phyloP scores from a whole-genome alignment of 2,888 invertebrate species.

The Salticus scenicus region DNA sequence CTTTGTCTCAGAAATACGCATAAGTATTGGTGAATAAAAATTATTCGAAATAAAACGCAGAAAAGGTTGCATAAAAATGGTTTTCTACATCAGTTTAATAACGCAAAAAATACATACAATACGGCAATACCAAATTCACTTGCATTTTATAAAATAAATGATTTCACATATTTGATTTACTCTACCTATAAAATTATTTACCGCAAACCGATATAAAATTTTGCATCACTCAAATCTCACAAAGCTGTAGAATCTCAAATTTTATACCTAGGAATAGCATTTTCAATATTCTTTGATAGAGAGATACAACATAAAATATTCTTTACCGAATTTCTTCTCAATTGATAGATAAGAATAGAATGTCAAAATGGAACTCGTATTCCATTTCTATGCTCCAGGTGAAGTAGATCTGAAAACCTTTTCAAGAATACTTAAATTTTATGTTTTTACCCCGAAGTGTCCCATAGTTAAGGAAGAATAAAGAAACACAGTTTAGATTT shows the following conservation, averaged over 20 bases:
- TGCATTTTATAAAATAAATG: not conserved
- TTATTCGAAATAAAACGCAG: no score
- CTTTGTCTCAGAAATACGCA: no score
- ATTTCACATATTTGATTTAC: not conserved
- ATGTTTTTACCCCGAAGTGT: constrained; percentile 58
- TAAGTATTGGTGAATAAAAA: no score
- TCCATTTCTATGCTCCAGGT: constrained; percentile 48
- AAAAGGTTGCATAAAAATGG: no score
- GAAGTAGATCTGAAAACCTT: constrained; percentile 17
- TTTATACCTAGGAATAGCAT: not conserved
- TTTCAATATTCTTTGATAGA: not conserved
- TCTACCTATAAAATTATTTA: not conserved
- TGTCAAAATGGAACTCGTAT: constrained; percentile 46
- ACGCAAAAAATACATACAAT: no score
- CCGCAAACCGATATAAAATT: not conserved
- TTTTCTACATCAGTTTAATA: no score
- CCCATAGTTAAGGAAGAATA: constrained; percentile 50
- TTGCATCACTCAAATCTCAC: not conserved
- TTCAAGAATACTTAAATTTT: constrained; percentile 63
- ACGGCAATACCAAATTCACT: constrained; percentile 21
- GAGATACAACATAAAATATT: not conserved
- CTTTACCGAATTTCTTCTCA: constrained; percentile 5
- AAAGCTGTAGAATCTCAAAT: not conserved
- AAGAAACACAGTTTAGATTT: constrained; percentile 64
- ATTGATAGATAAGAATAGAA: constrained; percentile 52